phyloP scores from a whole-genome alignment of 2,797 vertebrate genomes.

The Phylloscopus collybita region DNA sequence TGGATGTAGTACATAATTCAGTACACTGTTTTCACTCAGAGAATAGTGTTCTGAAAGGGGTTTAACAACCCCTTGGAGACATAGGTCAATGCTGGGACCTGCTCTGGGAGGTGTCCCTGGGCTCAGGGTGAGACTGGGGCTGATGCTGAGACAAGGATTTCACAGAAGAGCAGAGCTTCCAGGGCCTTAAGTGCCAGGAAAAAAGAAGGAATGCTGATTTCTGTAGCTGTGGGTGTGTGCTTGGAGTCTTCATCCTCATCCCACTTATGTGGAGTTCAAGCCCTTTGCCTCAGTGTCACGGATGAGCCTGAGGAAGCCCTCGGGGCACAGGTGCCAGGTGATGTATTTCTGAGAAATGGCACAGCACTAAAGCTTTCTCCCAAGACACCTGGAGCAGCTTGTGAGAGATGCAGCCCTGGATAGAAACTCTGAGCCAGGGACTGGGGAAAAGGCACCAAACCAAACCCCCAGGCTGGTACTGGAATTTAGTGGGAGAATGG shows the following conservation, averaged over 20 bases:
- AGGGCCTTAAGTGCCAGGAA: not conserved
- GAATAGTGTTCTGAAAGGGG: not conserved
- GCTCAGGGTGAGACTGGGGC: not conserved
- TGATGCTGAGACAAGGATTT: not conserved
- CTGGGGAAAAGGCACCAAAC: not conserved
- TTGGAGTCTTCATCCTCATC: not conserved
- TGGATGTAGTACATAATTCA: not conserved
- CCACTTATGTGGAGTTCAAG: not conserved
- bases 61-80: not conserved
- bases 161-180: not conserved
- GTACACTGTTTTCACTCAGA: not conserved
- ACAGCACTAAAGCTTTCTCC: not conserved
- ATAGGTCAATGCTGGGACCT: not conserved
- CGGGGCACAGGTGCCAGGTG: not conserved
- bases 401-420: not conserved
- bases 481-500: not conserved
- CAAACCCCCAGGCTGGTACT: not conserved
- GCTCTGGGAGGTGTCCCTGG: not conserved
- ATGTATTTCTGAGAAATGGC: not conserved
- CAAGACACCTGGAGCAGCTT: not conserved
- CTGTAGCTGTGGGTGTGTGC: too few species aligned
- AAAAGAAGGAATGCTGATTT: not conserved
- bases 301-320: not conserved
- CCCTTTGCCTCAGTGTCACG: accelerated
- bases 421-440: accelerated